phyloP scores from a whole-genome alignment of 37 sponge, comb jelly and placozoan species.

The Beroe forskalii region DNA sequence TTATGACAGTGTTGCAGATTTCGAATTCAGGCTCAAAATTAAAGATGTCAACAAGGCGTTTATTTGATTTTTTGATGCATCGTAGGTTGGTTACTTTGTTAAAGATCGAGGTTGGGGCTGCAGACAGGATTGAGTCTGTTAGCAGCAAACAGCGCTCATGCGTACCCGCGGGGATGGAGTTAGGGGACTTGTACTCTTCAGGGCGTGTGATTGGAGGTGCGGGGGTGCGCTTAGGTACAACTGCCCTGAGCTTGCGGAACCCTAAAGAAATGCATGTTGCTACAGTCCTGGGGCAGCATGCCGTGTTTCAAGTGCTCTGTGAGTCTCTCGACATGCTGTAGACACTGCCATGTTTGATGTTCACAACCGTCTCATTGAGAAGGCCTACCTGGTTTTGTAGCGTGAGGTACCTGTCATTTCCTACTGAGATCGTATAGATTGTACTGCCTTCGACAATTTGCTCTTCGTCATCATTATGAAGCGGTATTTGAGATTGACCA shows the following conservation, averaged over 20 bases:
- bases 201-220: no score
- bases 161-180: not conserved
- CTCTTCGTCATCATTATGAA: not conserved
- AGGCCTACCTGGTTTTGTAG: not conserved
- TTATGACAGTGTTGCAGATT: not conserved
- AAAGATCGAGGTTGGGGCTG: not conserved
- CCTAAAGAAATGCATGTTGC: not conserved
- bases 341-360: not conserved
- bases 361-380: not conserved
- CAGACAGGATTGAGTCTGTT: not conserved
- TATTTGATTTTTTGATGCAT: not conserved
- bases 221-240: no score
- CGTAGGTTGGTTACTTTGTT: not conserved
- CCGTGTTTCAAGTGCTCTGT: not conserved
- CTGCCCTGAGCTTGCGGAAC: no score
- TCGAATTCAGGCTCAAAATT: not conserved
- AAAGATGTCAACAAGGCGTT: not conserved
- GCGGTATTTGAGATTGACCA: not conserved
- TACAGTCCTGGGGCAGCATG: not conserved
- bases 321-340: not conserved
- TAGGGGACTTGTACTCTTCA: no score
- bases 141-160: not conserved
- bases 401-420: not conserved
- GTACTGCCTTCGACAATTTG: not conserved
- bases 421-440: not conserved